A percentile compares a stretch with the other conserved stretches of the same genome.
Conservation (phyloP, 1,140 invertebrate genomes). For the Octopus bimaculoides region DNA sequence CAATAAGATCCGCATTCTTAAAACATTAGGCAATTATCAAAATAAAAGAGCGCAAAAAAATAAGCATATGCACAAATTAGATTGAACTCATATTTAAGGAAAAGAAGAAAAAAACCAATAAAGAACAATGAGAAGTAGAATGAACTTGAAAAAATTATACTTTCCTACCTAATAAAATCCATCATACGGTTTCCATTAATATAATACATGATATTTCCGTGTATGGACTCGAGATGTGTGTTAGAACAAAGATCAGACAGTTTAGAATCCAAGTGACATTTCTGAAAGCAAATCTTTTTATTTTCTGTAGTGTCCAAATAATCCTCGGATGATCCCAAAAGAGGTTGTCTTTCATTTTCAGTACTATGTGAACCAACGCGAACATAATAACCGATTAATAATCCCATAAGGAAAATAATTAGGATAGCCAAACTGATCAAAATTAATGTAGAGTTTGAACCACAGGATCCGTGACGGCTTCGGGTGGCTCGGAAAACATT, state of each 20-base stretch:
- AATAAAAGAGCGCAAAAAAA: too few species aligned
- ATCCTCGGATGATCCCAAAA: neutral
- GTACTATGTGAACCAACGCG: neutral
- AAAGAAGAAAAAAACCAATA: too few species aligned
- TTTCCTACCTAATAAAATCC: neutral
- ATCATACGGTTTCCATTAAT: neutral
- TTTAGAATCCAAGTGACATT: neutral
- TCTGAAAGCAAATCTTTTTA: neutral
- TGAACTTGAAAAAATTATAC: too few species aligned
- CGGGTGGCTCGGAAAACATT: too few species aligned
- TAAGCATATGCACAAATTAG: too few species aligned
- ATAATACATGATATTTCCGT: constrained; percentile 8
- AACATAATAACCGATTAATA: neutral
- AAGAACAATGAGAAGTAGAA: too few species aligned
- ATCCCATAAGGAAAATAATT: neutral
- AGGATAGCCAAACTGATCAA: neutral
- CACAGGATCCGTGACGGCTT: too few species aligned
- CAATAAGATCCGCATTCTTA: too few species aligned
- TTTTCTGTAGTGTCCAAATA: neutral
- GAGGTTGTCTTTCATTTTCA: neutral
- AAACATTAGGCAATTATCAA: too few species aligned
- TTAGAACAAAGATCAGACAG: neutral
- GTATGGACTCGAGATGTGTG: neutral
- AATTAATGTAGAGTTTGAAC: neutral
- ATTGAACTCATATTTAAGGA: too few species aligned